Conservation (phyloP, 2,888 invertebrate species). For the Ceraclea dissimilis region DNA sequence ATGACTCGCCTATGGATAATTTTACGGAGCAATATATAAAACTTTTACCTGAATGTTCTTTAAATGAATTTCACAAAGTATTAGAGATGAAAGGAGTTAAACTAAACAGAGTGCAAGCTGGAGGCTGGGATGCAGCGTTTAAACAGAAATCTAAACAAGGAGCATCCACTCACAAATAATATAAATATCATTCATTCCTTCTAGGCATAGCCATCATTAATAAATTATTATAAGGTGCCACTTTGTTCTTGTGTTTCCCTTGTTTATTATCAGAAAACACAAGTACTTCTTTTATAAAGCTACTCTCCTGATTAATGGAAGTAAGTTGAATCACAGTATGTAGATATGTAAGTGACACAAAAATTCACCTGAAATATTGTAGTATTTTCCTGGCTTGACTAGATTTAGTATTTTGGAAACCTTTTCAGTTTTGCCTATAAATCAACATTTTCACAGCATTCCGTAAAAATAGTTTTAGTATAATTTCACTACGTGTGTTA, state of each 20-base stretch:
- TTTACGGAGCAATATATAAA: conserved; percentile 87
- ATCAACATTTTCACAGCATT: too few species aligned
- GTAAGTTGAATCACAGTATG: too few species aligned
- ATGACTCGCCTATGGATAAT: conserved; percentile 51
- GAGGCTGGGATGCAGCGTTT: conserved; percentile 23
- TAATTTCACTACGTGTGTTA: too few species aligned
- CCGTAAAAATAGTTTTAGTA: too few species aligned
- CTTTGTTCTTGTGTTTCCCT: not conserved
- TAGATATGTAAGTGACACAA: too few species aligned
- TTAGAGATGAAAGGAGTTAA: conserved; percentile 87
- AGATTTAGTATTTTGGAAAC: too few species aligned
- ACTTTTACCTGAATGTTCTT: conserved; percentile 80
- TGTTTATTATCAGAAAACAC: too few species aligned
- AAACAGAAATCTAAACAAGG: conserved; percentile 21
- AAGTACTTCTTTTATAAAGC: too few species aligned
- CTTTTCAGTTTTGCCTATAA: too few species aligned
- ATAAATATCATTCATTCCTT: not conserved
- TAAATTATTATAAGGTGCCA: not conserved
- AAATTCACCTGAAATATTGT: too few species aligned
- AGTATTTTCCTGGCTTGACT: too few species aligned
- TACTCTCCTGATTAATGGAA: too few species aligned
- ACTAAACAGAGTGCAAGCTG: conserved; percentile 34
- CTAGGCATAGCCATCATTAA: not conserved
- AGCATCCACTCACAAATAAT: conserved; percentile 12
- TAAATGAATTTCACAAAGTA: conserved; percentile 88